Evolutionary conservation across 2,113 vertebrate species (phyloP).

Genomic region (Rhinichthys klamathensis): DNA sequence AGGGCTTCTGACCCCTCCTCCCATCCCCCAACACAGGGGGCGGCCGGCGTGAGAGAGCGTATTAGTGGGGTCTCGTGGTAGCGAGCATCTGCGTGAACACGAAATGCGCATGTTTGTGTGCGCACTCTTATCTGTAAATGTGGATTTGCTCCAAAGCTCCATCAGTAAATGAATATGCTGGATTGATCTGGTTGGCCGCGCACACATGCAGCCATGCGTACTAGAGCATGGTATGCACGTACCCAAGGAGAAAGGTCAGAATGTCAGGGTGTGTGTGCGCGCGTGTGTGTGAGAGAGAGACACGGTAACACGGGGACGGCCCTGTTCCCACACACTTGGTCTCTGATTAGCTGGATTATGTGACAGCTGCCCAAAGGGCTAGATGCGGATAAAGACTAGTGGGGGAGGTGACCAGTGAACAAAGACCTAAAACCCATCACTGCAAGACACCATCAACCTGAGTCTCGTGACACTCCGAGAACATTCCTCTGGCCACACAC

Average conservation of each 20-base stretch:
- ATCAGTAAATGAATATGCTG: conserved; percentile 37
- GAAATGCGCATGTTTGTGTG: conserved; percentile 19
- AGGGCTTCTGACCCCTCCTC: conserved; percentile 72
- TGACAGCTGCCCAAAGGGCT: conserved; percentile 83
- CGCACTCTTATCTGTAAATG: conserved; percentile 23
- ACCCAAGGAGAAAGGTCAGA: conserved; percentile 31
- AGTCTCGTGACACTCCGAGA: conserved; percentile 46
- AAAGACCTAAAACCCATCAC: conserved; percentile 73
- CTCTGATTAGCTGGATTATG: conserved; percentile 84
- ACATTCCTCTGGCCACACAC: conserved; percentile 49
- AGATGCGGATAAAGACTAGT: conserved; percentile 60
- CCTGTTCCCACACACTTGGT: conserved; percentile 58
- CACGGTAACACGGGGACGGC: conserved; percentile 25
- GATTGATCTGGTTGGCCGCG: conserved; percentile 19
- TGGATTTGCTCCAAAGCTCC: conserved; percentile 27
- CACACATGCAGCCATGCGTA: neutral
- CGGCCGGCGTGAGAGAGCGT: conserved; percentile 58
- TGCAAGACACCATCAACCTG: conserved; percentile 50
- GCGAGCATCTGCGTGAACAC: conserved; percentile 27
- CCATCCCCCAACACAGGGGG: conserved; percentile 63
- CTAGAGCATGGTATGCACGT: neutral
- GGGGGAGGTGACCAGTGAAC: conserved; percentile 71
- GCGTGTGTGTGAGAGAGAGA: conserved; percentile 4
- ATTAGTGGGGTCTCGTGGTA: conserved; percentile 39
- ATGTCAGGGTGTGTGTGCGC: conserved; percentile 22